A percentile compares a stretch with the other conserved stretches of the same genome.
These are phyloP conservation scores for Myopa tessellatipennis DNA, from an alignment of 2,888 invertebrate species.

Conservation along the genomic window DNA sequence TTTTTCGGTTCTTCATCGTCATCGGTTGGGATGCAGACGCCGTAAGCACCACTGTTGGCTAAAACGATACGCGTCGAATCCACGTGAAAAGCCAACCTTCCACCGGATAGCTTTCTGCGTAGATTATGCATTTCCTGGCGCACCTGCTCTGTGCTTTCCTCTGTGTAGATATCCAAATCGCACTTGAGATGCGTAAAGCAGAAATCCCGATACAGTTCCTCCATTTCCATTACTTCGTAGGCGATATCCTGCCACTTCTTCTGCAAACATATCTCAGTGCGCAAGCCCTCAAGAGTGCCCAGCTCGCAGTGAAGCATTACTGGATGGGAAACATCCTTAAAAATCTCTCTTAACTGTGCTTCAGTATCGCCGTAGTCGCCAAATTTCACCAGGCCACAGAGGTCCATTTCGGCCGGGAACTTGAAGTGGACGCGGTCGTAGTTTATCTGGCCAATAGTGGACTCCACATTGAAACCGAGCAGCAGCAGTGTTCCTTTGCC, in stretches of 20 bases:
- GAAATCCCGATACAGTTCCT: conserved; percentile 77
- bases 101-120: conserved; percentile 79
- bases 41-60: conserved; percentile 69
- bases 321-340: conserved; percentile 81
- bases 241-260: conserved; percentile 77
- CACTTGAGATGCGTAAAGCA: conserved; percentile 77
- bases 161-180: conserved; percentile 74
- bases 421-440: conserved; percentile 71
- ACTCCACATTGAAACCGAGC: conserved; percentile 77
- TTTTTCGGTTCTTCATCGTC: conserved; percentile 37
- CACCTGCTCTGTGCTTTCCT: conserved; percentile 71
- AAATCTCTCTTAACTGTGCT: conserved; percentile 73
- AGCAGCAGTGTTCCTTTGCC: conserved; percentile 79
- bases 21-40: conserved; percentile 43
- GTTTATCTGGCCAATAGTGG: conserved; percentile 70
- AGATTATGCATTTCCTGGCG: conserved; percentile 74
- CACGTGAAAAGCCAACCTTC: conserved; percentile 79
- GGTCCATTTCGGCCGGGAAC: conserved; percentile 81
- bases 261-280: conserved; percentile 78
- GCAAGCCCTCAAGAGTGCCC: conserved; percentile 72
- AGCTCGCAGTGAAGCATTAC: conserved; percentile 73
- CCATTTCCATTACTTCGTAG: conserved; percentile 74
- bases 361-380: conserved; percentile 73
- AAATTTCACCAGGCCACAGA: conserved; percentile 80
- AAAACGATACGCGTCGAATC: conserved; percentile 75